Conservation (phyloP, 2,888 invertebrate species). For the Drosophila tripunctata region DNA sequence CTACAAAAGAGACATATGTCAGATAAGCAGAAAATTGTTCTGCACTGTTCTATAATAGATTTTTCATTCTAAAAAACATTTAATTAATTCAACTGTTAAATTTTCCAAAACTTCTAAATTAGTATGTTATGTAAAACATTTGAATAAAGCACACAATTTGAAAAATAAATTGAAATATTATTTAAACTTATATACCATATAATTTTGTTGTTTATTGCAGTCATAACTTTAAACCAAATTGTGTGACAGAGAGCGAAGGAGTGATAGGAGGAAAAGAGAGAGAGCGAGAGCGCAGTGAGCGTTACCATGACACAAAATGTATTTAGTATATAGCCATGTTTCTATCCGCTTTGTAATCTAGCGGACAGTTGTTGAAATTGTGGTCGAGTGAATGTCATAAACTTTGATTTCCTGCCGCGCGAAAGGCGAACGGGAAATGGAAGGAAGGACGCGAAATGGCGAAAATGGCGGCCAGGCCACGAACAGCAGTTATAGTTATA, state of each 20-base stretch:
- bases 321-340: neutral
- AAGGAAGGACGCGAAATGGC: constrained; percentile 36
- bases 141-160: too few relatives aligned
- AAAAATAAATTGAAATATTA: neutral
- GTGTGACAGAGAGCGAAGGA: too few relatives aligned
- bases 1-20: too few relatives aligned
- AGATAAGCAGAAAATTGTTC: too few relatives aligned
- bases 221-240: neutral
- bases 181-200: neutral
- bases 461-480: constrained; percentile 61
- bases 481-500: constrained; percentile 44
- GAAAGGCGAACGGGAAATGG: constrained; percentile 12
- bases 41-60: too few relatives aligned
- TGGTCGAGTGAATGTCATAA: constrained; percentile 70
- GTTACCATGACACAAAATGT: constrained; percentile 7
- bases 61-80: too few relatives aligned
- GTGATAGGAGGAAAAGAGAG: too few relatives aligned
- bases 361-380: constrained; percentile 43
- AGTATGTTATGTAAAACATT: too few relatives aligned
- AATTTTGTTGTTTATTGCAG: neutral
- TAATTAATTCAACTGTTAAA: too few relatives aligned
- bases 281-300: neutral
- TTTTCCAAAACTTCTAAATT: too few relatives aligned
- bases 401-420: constrained; percentile 68
- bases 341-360: constrained; percentile 16